Evolutionary conservation across 2,113 vertebrate genomes (phyloP).

Genomic region (Isichthys henryi): DNA sequence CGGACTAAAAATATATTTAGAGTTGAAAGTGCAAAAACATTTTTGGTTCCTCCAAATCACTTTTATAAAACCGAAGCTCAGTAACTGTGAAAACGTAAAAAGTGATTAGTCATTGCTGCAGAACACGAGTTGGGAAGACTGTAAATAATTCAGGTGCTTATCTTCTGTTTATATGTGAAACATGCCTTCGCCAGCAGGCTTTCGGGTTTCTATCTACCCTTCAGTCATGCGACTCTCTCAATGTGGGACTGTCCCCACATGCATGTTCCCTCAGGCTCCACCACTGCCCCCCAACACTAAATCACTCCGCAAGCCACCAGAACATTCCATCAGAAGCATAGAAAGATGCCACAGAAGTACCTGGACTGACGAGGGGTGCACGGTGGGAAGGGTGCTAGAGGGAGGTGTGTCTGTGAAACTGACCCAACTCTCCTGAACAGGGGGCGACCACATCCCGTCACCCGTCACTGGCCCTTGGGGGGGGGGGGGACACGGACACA

Average conservation of each 20-base stretch:
- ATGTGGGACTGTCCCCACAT: background rate
- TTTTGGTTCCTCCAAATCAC: background rate
- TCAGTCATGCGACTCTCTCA: background rate
- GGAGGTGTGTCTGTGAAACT: conserved; percentile 98
- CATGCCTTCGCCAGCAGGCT: background rate
- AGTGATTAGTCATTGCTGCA: background rate
- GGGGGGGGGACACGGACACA: background rate
- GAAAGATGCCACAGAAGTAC: conserved; percentile 43
- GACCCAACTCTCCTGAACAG: conserved; percentile 97
- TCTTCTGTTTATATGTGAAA: background rate
- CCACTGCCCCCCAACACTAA: background rate
- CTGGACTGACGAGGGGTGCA: conserved; percentile 96
- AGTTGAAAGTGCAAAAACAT: background rate
- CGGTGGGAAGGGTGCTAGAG: conserved; percentile 86
- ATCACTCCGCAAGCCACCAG: background rate
- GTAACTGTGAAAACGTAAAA: background rate
- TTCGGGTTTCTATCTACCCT: background rate
- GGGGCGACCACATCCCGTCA: conserved; percentile 86
- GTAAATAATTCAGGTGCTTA: background rate
- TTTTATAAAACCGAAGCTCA: background rate
- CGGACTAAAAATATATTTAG: background rate
- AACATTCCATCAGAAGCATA: background rate
- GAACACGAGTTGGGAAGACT: background rate
- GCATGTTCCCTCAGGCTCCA: background rate
- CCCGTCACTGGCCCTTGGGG: conserved; percentile 55